Percentiles rank a stretch among this genome's conserved stretches.
These are phyloP conservation scores for Beaufortia kweichowensis DNA, from an alignment of 2,113 vertebrate genomes.

Conservation along the genomic window DNA sequence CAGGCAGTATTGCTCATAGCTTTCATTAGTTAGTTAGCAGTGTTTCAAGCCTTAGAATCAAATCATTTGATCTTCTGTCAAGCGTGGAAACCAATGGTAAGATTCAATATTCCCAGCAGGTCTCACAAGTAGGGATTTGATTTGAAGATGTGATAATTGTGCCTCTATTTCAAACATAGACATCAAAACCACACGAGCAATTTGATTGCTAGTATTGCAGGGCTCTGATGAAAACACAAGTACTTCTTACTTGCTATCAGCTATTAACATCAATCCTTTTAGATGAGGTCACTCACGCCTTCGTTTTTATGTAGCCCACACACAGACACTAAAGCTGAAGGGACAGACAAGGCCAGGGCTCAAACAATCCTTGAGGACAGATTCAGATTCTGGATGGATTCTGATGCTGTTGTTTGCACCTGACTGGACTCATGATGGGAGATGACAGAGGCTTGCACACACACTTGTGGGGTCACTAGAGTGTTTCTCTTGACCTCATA, in stretches of 20 bases:
- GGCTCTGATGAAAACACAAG: conserved; percentile 3
- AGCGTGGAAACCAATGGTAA: background rate
- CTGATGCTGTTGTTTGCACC: background rate
- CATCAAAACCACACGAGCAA: background rate
- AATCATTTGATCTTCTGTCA: background rate
- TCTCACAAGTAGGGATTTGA: background rate
- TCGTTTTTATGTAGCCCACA: background rate
- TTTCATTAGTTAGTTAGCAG: background rate
- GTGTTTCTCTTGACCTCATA: no score
- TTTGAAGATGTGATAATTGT: conserved; percentile 4
- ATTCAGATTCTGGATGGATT: conserved; percentile 1
- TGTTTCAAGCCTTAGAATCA: background rate
- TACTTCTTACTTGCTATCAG: background rate
- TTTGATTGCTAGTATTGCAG: background rate
- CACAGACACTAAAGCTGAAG: conserved; percentile 6
- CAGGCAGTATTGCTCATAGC: background rate
- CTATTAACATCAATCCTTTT: conserved; percentile 2
- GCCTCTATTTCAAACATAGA: conserved; percentile 9
- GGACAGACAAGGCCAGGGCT: background rate
- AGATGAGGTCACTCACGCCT: background rate
- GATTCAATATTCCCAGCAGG: background rate
- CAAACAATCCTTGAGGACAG: conserved; percentile 12
- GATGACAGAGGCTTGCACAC: no score
- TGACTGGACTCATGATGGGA: background rate
- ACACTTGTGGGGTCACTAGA: no score